phyloP scores from a whole-genome alignment of 2,113 vertebrate genomes.

The Struthio camelus region DNA sequence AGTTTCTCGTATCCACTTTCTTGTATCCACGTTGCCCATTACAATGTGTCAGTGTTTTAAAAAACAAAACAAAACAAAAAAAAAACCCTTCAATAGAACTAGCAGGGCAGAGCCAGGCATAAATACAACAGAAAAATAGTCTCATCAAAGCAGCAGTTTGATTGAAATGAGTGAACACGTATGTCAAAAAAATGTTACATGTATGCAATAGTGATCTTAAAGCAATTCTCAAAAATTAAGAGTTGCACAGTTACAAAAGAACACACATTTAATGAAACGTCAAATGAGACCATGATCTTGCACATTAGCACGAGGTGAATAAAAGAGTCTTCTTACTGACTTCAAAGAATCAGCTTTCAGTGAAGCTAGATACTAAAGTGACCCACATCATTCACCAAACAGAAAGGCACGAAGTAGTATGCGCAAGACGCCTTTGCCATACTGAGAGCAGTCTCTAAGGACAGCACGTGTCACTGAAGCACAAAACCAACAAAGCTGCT shows the following conservation, averaged over 20 bases:
- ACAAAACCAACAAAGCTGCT: background rate
- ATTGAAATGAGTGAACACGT: background rate
- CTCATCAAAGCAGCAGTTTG: background rate
- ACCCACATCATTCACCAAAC: background rate
- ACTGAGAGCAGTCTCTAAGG: background rate
- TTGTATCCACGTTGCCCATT: background rate
- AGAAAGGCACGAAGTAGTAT: accelerated
- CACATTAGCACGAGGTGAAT: accelerated
- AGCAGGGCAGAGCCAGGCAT: background rate
- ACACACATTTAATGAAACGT: background rate
- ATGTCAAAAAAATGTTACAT: background rate
- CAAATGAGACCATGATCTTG: background rate
- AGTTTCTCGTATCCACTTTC: background rate
- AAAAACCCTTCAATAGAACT: background rate
- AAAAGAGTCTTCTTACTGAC: background rate
- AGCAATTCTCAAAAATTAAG: background rate
- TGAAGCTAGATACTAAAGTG: background rate
- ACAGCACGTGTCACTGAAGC: background rate
- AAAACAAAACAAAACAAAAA: background rate
- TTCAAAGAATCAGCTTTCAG: background rate
- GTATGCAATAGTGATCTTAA: background rate
- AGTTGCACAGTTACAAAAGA: background rate
- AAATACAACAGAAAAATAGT: background rate
- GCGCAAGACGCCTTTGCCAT: background rate
- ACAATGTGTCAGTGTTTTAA: background rate